Conservation (phyloP, 2,797 vertebrate species). For the Pseudochirops corinnae region DNA sequence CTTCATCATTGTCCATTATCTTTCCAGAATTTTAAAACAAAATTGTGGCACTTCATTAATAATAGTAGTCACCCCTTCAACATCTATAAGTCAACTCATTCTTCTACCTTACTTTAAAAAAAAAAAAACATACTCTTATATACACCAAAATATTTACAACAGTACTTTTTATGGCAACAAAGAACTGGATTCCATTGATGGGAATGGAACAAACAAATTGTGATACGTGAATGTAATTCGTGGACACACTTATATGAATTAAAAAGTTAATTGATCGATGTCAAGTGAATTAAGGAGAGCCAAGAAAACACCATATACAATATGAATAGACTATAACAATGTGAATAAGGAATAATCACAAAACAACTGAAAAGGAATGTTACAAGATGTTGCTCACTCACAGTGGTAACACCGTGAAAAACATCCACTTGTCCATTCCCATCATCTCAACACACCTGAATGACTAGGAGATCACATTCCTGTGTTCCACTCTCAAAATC, state of each 20-base stretch:
- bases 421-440: neutral
- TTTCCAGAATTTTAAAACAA: neutral
- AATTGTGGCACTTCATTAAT: neutral
- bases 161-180: neutral
- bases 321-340: neutral
- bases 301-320: neutral
- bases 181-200: neutral
- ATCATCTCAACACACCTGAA: neutral
- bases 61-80: neutral
- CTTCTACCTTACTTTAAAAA: neutral
- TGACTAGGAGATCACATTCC: neutral
- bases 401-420: neutral
- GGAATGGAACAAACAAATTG: neutral
- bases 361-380: neutral
- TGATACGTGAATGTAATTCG: neutral
- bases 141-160: neutral
- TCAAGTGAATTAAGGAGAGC: neutral
- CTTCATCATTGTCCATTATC: neutral
- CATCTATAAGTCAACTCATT: neutral
- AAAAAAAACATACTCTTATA: neutral
- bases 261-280: neutral
- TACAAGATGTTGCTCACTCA: neutral
- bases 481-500: neutral
- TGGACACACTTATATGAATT: neutral
- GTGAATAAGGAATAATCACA: neutral